Percentiles rank a stretch among this genome's conserved stretches.
Conservation (phyloP, 2,888 invertebrate species). For the Hydrotaea diabolus region DNA sequence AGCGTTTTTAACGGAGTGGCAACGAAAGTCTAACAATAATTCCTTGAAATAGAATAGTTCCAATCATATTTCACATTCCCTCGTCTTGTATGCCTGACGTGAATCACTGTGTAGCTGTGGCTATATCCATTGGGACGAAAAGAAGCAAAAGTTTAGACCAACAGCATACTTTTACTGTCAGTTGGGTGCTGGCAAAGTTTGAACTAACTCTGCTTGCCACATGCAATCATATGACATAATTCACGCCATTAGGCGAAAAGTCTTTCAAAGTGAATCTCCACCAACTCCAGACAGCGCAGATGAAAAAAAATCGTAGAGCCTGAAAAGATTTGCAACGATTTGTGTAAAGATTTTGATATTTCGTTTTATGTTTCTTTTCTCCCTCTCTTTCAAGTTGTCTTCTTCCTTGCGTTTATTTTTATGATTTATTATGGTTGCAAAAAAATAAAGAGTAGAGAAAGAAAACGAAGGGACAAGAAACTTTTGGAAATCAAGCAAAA, state of each 20-base stretch:
- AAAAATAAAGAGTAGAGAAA: neutral
- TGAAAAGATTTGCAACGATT: constrained; percentile 66
- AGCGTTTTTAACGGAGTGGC: too few relatives aligned
- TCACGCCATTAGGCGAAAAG: constrained; percentile 67
- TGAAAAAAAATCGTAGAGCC: constrained; percentile 11
- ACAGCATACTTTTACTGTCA: constrained; percentile 64
- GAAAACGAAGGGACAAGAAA: neutral
- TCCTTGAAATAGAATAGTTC: too few relatives aligned
- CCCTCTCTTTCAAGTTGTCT: neutral
- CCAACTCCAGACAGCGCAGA: neutral
- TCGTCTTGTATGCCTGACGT: too few relatives aligned
- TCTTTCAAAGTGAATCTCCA: constrained; percentile 42
- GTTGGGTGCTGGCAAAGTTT: constrained; percentile 32
- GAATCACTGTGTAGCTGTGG: too few relatives aligned
- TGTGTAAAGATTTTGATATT: constrained; percentile 60
- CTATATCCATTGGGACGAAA: too few relatives aligned
- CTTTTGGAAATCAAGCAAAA: constrained; percentile 14
- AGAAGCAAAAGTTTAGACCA: constrained; percentile 42
- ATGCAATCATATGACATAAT: constrained; percentile 67
- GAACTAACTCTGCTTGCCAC: constrained; percentile 63
- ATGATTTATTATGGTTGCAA: constrained; percentile 53
- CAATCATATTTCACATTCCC: too few relatives aligned
- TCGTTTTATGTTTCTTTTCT: neutral
- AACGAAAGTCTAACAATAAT: too few relatives aligned
- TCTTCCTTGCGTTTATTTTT: constrained; percentile 39